Evolutionary conservation across 53 echinoderm and acorn worm genomes (phyloP).

Genomic region (Echinarachnius parma): DNA sequence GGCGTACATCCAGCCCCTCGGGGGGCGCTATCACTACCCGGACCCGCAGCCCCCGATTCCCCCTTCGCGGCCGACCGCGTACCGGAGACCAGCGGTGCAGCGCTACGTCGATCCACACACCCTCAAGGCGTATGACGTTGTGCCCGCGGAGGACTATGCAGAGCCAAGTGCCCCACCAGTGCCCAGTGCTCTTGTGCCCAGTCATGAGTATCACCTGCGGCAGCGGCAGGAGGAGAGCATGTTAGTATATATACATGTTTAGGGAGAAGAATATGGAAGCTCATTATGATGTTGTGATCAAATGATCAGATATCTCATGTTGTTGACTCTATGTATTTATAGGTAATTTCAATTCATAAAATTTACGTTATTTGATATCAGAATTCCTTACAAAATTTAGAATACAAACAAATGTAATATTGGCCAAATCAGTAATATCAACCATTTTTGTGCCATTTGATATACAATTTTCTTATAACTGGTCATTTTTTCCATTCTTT

Average conservation of each 20-base stretch:
- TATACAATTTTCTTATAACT: too few relatives aligned
- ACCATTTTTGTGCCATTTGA: too few relatives aligned
- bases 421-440: too few relatives aligned
- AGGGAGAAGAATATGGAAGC: too few relatives aligned
- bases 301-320: too few relatives aligned
- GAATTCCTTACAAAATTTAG: too few relatives aligned
- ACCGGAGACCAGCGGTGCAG: constrained; percentile 13
- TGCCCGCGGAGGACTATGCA: constrained; percentile 22
- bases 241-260: background rate
- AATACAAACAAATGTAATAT: too few relatives aligned
- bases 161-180: constrained; percentile 35
- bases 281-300: too few relatives aligned
- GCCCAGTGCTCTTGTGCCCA: constrained; percentile 13
- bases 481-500: too few relatives aligned
- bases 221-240: background rate
- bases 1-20: constrained; percentile 1
- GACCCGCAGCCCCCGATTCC: background rate
- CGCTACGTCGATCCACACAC: constrained; percentile 32
- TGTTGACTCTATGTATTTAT: too few relatives aligned
- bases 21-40: constrained; percentile 24
- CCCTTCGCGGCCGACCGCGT: background rate
- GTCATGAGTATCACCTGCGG: background rate
- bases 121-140: constrained; percentile 42
- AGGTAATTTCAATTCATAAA: too few relatives aligned
- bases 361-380: too few relatives aligned